These are phyloP conservation scores for Ptychobarbus kaznakovi DNA, from an alignment of 2,797 vertebrate species.

Conservation along the genomic window DNA sequence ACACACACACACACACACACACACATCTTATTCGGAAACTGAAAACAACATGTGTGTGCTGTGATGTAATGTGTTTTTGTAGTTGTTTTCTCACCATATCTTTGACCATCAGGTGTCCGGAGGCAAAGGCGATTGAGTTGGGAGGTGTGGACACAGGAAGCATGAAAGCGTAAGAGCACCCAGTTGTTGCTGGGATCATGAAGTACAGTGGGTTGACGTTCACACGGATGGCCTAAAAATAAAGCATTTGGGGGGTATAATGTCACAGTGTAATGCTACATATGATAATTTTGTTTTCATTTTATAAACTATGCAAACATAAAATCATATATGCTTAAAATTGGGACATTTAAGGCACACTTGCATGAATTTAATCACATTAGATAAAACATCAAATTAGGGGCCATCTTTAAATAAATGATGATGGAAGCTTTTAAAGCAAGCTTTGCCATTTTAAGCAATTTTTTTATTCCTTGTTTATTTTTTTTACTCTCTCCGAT, in stretches of 20 bases:
- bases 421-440: not conserved
- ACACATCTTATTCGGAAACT: not conserved
- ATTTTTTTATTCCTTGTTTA: no score
- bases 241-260: constrained; percentile 18
- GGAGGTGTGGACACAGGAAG: constrained; percentile 96
- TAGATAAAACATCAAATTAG: not conserved
- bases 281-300: not conserved
- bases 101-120: constrained; percentile 94
- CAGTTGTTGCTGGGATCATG: constrained; percentile 93
- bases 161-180: constrained; percentile 97
- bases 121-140: constrained; percentile 96
- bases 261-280: not conserved
- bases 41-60: not conserved
- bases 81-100: constrained; percentile 88
- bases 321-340: not conserved
- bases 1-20: not conserved
- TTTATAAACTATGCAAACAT: not conserved
- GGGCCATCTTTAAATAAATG: not conserved
- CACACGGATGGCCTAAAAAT: constrained; percentile 86
- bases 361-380: not conserved
- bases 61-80: not conserved
- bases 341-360: not conserved
- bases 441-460: not conserved
- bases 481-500: no score
- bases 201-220: constrained; percentile 92